Percentiles rank a stretch among this genome's conserved stretches.
Conservation (phyloP, 2,113 vertebrate species). For the Australoheros scitulus region DNA sequence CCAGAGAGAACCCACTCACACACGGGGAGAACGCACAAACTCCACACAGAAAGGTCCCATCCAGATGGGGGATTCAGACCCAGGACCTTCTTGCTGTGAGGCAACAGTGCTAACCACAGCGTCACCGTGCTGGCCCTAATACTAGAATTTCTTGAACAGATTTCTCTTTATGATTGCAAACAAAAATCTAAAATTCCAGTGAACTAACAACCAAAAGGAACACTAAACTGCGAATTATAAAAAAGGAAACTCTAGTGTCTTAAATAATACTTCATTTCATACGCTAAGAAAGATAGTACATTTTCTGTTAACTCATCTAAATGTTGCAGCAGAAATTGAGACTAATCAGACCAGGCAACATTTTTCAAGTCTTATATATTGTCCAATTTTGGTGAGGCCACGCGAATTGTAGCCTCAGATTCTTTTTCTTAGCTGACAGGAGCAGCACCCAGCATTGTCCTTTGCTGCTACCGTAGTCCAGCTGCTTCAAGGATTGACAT, state of each 20-base stretch:
- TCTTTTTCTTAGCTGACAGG: rapidly evolving
- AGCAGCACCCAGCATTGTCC: no score
- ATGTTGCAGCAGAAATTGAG: no score
- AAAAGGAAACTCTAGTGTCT: neutral
- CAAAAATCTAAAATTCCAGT: neutral
- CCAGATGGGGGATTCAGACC: no score
- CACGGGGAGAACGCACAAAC: no score
- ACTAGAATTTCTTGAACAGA: neutral
- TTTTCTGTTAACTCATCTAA: neutral
- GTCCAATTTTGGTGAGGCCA: neutral
- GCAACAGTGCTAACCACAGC: no score
- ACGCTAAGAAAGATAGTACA: neutral
- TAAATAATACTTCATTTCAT: neutral
- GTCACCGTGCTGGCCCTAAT: neutral
- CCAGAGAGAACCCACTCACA: no score
- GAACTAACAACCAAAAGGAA: rapidly evolving
- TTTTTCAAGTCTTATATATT: neutral
- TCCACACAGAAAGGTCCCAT: no score
- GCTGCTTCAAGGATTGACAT: neutral
- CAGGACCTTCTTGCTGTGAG: no score
- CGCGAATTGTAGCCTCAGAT: neutral
- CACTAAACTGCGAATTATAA: neutral
- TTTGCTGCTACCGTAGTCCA: neutral
- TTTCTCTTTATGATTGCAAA: neutral
- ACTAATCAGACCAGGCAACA: no score